A percentile compares a stretch with the other conserved stretches of the same genome.
phyloP scores from a whole-genome alignment of 2,113 vertebrate species.

The Cynopterus brachyotis region DNA sequence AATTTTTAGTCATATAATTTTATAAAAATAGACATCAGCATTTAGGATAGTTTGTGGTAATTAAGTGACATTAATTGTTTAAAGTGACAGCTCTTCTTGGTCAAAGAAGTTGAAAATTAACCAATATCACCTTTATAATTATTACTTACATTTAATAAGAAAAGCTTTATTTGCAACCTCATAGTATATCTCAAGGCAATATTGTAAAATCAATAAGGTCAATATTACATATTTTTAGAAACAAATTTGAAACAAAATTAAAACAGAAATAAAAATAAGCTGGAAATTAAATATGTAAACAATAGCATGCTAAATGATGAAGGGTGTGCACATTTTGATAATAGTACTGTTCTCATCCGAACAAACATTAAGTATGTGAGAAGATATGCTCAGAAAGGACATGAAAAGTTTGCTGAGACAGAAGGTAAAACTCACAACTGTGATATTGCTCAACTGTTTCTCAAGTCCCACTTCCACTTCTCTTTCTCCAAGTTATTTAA shows the following conservation, averaged over 20 bases:
- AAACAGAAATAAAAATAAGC: not conserved
- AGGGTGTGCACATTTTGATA: not conserved
- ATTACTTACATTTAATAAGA: conserved; percentile 62
- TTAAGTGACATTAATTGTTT: conserved; percentile 31
- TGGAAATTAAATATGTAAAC: conserved; percentile 29
- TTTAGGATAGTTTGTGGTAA: conserved; percentile 49
- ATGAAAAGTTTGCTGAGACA: conserved; percentile 53
- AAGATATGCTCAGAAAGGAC: not conserved
- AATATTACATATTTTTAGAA: conserved; percentile 36
- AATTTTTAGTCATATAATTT: not conserved
- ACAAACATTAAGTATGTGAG: not conserved
- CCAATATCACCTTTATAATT: conserved; percentile 26
- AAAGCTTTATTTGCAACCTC: conserved; percentile 62
- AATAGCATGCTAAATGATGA: not conserved
- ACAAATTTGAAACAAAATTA: conserved; percentile 16
- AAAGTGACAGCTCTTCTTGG: conserved; percentile 11
- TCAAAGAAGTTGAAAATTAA: conserved; percentile 65
- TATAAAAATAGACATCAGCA: not conserved
- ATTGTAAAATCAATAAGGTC: conserved; percentile 59
- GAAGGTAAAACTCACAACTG: conserved; percentile 27
- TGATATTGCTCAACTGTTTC: conserved; percentile 52
- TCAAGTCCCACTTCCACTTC: conserved; percentile 42
- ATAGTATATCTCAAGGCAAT: conserved; percentile 50
- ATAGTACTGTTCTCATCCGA: not conserved
- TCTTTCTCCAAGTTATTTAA: conserved; percentile 61